Evolutionary conservation across 2,888 invertebrate species (phyloP).

Genomic region (Melanostoma mellinum): DNA sequence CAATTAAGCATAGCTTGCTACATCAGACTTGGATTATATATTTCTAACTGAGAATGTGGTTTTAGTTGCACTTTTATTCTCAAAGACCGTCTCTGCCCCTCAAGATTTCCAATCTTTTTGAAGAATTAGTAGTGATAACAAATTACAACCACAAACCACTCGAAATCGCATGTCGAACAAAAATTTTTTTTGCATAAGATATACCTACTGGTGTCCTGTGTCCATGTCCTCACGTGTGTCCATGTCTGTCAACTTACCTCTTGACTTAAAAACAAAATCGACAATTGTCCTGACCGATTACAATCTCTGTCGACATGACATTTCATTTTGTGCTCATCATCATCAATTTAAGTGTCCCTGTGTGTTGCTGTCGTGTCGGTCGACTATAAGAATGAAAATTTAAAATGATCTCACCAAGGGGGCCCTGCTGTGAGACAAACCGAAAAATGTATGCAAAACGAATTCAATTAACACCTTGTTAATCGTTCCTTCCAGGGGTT

Average conservation of each 20-base stretch:
- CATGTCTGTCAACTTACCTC: conserved; percentile 47
- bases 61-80: no score
- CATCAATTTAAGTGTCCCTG: conserved; percentile 55
- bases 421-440: conserved; percentile 42
- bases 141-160: conserved; percentile 26
- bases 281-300: conserved; percentile 71
- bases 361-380: neutral
- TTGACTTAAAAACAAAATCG: neutral
- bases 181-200: neutral
- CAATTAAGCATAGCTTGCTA: no score
- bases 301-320: conserved; percentile 80
- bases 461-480: conserved; percentile 82
- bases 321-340: conserved; percentile 73
- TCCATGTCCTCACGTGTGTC: conserved; percentile 51
- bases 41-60: no score
- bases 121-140: conserved; percentile 7
- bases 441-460: conserved; percentile 81
- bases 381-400: conserved; percentile 24
- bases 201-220: neutral
- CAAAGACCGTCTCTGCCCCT: no score
- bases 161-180: conserved; percentile 2
- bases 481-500: conserved; percentile 56
- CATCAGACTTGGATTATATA: no score
- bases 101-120: neutral
- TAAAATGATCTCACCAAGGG: conserved; percentile 41